phyloP scores from a whole-genome alignment of 1,140 invertebrate genomes.

The Phymorhynchus buccinoides region DNA sequence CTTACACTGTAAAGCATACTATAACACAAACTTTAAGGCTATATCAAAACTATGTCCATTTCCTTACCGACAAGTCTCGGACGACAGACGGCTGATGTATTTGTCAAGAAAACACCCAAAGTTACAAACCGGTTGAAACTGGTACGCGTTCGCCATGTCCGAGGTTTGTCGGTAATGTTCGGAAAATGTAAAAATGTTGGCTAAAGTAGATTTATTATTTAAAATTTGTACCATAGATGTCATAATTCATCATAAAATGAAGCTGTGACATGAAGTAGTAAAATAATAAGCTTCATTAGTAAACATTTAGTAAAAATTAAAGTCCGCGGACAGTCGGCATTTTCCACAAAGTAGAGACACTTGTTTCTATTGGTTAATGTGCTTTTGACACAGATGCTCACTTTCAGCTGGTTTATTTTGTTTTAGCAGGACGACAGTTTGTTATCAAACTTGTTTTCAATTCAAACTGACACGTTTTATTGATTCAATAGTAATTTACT shows the following conservation, averaged over 20 bases:
- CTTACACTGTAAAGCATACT: neutral
- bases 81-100: constrained; percentile 37
- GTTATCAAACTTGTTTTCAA: neutral
- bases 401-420: neutral
- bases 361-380: neutral
- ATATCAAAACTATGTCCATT: constrained; percentile 11
- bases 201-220: neutral
- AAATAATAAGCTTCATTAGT: neutral
- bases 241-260: neutral
- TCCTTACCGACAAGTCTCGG: constrained; percentile 39
- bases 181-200: constrained; percentile 15
- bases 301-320: neutral
- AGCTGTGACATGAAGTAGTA: neutral
- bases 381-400: neutral
- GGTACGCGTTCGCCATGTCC: constrained; percentile 70
- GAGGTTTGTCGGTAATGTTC: constrained; percentile 52
- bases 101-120: constrained; percentile 64
- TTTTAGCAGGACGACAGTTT: neutral
- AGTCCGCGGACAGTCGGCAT: constrained; percentile 37
- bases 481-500: neutral
- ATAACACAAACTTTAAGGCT: constrained; percentile 15
- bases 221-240: neutral
- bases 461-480: neutral
- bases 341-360: constrained; percentile 40
- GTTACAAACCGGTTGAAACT: constrained; percentile 73